Evolutionary conservation across 2,888 invertebrate species (phyloP).

Genomic region (Parnassius apollo): DNA sequence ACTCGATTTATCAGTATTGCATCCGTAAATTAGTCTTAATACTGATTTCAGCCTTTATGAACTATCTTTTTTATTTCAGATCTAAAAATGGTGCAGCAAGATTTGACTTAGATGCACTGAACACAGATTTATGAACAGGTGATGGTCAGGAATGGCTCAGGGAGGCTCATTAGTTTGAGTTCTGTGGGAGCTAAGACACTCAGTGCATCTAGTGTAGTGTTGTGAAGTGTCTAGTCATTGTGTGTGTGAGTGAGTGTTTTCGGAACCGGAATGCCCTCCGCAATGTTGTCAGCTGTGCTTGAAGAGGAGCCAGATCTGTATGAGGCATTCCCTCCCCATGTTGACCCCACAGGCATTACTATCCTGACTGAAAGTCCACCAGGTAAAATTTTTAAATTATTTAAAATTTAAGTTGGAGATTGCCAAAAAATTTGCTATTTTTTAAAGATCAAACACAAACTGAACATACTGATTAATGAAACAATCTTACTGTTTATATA

Average conservation of each 20-base stretch:
- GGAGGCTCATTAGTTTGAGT: conserved; percentile 67
- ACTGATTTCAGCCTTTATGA: conserved; percentile 47
- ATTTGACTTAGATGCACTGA: conserved; percentile 74
- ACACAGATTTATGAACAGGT: conserved; percentile 43
- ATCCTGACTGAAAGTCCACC: conserved; percentile 85
- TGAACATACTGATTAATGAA: conserved; percentile 8
- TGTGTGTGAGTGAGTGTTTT: conserved; percentile 57
- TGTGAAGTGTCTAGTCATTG: conserved; percentile 69
- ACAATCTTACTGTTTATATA: conserved; percentile 21
- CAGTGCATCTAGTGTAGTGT: conserved; percentile 63
- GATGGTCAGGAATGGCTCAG: conserved; percentile 56
- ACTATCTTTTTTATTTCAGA: conserved; percentile 60
- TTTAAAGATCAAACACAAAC: conserved; percentile 8
- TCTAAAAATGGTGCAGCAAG: conserved; percentile 81
- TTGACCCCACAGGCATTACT: conserved; percentile 89
- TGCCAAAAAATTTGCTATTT: too few relatives aligned
- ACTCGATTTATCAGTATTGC: too few relatives aligned
- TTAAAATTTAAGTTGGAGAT: too few relatives aligned
- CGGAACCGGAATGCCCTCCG: conserved; percentile 79
- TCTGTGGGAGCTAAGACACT: conserved; percentile 54
- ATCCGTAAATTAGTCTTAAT: too few relatives aligned
- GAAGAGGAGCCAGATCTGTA: conserved; percentile 89
- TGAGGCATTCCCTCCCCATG: conserved; percentile 90
- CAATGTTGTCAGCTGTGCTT: conserved; percentile 87
- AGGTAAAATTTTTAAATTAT: conserved; percentile 47